Evolutionary conservation across 2,113 vertebrate species (phyloP), one percentile per base, ranked within the genome.

Genomic region (Quiscalus mexicanus): DNA sequence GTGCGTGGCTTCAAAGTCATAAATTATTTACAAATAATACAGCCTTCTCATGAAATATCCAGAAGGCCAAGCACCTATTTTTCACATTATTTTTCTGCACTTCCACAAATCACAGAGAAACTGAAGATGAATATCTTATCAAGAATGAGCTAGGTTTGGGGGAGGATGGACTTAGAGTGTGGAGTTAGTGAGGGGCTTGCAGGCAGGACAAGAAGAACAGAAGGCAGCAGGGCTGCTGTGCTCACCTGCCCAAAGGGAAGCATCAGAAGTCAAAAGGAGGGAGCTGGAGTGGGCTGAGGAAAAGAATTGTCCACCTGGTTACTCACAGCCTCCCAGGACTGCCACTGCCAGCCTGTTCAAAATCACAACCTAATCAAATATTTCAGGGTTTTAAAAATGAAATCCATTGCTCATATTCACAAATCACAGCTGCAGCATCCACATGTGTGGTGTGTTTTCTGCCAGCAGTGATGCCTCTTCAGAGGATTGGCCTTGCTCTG

Each of bases 21-120:
- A 90, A 88, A 94, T 95, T 89, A 96, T 94, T 96, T 94, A 96
- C 94, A 89, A 94, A 85, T 71, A 82, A 90, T 60, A 74, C 62
- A 87, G 52, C 25, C n/a, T 71, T 87, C 68, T 96, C 82, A 83
- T 93, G 28, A 96, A 97, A 96, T 87, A 96, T 70, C 84, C 87
- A 90, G 65, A 89, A 93, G 65, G 47, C 55, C 80, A 91, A 81
- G 84, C n/a, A 70, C 25, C 21, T n/a, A 18, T 86, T 93, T 94
- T 94, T 74, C 55, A 42, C 22, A 45, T 87, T 84, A 35, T 70
- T 94, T 62, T 93, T 71, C 50, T 88, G 31, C 23, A 30, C 55
- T 89, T 89, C 39, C 42, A 79, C 50, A 79, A 84, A 73, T 33
- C 87, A 45, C 44, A 79, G 31, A 0, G 15, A 88, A 89, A 67